Conservation (phyloP, 2,888 invertebrate genomes). For the Amphimallon solstitiale region DNA sequence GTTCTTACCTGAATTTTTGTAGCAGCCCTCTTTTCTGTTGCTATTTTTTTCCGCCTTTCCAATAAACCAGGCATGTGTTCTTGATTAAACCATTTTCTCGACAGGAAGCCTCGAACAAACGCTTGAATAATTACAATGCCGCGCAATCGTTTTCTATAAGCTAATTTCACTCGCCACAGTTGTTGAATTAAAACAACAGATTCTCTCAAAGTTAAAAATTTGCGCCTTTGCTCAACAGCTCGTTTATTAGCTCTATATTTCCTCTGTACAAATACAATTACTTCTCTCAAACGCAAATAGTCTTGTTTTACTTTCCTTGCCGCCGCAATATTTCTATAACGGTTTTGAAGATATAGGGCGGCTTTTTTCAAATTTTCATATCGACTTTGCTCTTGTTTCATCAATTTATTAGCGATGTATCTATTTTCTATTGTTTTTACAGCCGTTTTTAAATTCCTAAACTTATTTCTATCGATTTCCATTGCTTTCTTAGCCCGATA, state of each 20-base stretch:
- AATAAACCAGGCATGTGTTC: conserved; percentile 8
- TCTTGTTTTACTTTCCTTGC: conserved; percentile 41
- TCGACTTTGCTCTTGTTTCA: neutral
- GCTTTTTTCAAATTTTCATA: conserved; percentile 40
- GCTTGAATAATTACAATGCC: conserved; percentile 46
- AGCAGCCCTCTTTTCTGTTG: conserved; percentile 66
- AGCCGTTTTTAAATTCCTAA: conserved; percentile 58
- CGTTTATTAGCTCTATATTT: conserved; percentile 44
- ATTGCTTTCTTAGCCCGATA: conserved; percentile 52
- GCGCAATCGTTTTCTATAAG: conserved; percentile 47
- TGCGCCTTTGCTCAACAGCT: conserved; percentile 53
- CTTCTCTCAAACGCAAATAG: conserved; percentile 52
- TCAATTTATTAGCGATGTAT: conserved; percentile 49
- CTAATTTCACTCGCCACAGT: conserved; percentile 47
- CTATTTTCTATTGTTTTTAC: conserved; percentile 63
- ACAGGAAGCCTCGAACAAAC: conserved; percentile 34
- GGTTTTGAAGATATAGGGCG: conserved; percentile 49
- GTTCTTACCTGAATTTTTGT: conserved; percentile 70
- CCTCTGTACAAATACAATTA: conserved; percentile 63
- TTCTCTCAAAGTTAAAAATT: conserved; percentile 55
- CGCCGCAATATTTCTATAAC: conserved; percentile 48
- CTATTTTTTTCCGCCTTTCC: conserved; percentile 61
- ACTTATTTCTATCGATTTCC: conserved; percentile 52
- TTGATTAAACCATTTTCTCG: conserved; percentile 43
- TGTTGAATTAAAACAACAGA: conserved; percentile 35